Percentiles rank a stretch among this genome's conserved stretches.
phyloP scores from a whole-genome alignment of 1,140 invertebrate species.

The Hyphantria cunea region DNA sequence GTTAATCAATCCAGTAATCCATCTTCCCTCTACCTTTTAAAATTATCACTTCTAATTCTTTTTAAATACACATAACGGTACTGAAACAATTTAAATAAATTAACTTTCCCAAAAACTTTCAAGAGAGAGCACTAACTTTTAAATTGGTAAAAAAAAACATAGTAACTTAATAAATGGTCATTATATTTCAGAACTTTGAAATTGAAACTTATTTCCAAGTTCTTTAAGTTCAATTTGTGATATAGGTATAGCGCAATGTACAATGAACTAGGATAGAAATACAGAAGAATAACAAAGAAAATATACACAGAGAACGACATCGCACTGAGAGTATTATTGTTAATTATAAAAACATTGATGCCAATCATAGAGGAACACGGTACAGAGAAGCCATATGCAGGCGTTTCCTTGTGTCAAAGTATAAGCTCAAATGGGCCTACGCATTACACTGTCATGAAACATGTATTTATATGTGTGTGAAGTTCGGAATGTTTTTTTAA shows the following conservation, averaged over 20 bases:
- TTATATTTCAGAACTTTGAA: slow-evolving; percentile 21
- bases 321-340: no score
- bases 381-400: no score
- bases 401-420: no score
- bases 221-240: slow-evolving; percentile 14
- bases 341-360: not conserved
- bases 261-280: slow-evolving; percentile 16
- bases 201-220: slow-evolving; percentile 23
- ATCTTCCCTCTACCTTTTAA: no score
- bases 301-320: not conserved
- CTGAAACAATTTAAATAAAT: slow-evolving; percentile 4
- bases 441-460: no score
- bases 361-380: no score
- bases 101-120: slow-evolving; percentile 20
- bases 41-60: no score
- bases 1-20: no score
- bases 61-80: no score
- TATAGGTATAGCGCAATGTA: slow-evolving; percentile 10
- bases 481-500: no score
- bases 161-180: slow-evolving; percentile 25
- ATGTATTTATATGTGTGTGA: no score
- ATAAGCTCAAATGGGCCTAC: no score
- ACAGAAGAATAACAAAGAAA: not conserved
- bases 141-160: slow-evolving; percentile 24
- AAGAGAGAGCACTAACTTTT: slow-evolving; percentile 22